Evolutionary conservation across 1,140 invertebrate genomes (phyloP).

Genomic region (Venturia canescens): DNA sequence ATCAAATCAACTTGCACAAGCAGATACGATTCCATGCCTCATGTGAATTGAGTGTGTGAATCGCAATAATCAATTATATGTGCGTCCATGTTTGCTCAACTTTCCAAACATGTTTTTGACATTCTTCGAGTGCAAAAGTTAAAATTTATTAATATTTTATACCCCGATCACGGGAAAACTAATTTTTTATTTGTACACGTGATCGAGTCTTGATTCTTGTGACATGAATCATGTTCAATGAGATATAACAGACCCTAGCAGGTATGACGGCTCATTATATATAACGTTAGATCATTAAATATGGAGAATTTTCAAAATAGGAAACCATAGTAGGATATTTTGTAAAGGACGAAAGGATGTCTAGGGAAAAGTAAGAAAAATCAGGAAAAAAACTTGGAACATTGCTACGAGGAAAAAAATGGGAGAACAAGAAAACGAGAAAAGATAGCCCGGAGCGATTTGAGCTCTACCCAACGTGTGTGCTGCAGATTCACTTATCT

Average conservation of each 20-base stretch:
- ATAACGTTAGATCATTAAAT: not conserved
- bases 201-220: too few species aligned
- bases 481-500: constrained; percentile 65
- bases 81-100: too few species aligned
- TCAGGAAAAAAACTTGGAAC: constrained; percentile 1
- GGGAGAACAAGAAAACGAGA: not conserved
- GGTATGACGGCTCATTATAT: not conserved
- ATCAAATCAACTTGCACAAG: too few species aligned
- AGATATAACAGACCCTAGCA: not conserved
- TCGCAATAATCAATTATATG: too few species aligned
- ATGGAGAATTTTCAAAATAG: not conserved
- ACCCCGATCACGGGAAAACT: too few species aligned
- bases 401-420: not conserved
- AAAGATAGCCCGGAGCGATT: constrained; percentile 63
- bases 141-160: too few species aligned
- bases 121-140: too few species aligned
- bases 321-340: constrained; percentile 25
- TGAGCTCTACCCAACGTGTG: constrained; percentile 59
- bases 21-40: too few species aligned
- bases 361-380: constrained; percentile 7
- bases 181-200: too few species aligned
- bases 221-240: too few species aligned
- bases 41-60: too few species aligned
- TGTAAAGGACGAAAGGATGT: constrained; percentile 9
- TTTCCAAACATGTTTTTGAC: too few species aligned